Conservation (phyloP, 2,797 vertebrate species). For the Erethizon dorsatum region DNA sequence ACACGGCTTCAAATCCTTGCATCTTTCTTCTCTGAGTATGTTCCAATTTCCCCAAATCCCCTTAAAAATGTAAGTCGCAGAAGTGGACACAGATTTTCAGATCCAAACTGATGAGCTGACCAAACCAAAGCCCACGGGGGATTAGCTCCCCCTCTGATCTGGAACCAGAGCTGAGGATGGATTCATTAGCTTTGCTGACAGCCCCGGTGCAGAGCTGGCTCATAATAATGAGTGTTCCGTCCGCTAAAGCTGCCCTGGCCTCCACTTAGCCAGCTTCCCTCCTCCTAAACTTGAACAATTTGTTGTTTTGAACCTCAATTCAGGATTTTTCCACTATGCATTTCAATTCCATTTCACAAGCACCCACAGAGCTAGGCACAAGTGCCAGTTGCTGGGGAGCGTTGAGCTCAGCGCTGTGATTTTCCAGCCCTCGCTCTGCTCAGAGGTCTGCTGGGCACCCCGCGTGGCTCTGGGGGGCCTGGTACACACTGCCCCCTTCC, state of each 20-base stretch:
- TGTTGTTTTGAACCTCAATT: constrained; percentile 43
- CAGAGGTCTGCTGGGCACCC: not conserved
- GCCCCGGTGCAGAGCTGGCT: not conserved
- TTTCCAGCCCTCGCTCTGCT: not conserved
- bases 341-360: constrained; percentile 17
- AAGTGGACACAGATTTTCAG: constrained; percentile 49
- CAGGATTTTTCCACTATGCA: constrained; percentile 14
- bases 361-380: not conserved
- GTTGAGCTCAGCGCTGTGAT: accelerated
- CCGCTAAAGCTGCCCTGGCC: not conserved
- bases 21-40: constrained; percentile 44
- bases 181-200: constrained; percentile 36
- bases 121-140: constrained; percentile 23
- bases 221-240: not conserved
- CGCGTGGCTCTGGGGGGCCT: accelerated
- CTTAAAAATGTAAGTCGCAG: constrained; percentile 29
- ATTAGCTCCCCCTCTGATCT: not conserved
- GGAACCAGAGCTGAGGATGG: not conserved
- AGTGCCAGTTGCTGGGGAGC: not conserved
- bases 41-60: constrained; percentile 59
- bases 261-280: constrained; percentile 21
- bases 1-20: not conserved
- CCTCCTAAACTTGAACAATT: not conserved
- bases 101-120: constrained; percentile 24
- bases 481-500: not conserved